Base-by-base conservation (phyloP, 2,797 vertebrate genomes). In the Cichlasoma orientale region DNA sequence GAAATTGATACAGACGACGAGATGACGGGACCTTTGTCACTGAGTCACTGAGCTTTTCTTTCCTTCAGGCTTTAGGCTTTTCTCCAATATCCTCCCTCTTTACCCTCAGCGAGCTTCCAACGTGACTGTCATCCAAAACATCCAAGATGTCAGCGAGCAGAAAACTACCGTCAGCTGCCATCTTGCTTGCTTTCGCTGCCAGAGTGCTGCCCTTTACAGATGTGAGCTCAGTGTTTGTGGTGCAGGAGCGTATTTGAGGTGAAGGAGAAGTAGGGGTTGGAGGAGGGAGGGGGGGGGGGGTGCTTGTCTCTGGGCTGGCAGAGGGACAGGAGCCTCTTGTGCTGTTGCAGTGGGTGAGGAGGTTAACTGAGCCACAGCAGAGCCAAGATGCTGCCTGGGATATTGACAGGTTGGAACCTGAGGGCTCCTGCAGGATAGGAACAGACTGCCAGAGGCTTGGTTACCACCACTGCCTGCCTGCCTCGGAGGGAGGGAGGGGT, bases 351-450 rank as follows among this genome's bases (percentile, higher is more conserved):
- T 74, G 84, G 90, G 92, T 90, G 92, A 94, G 89, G 91, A 95
- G 94, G 95, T 95, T 95, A 96, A 95, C 93, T 83, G 92, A 94
- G 93, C 89, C 90, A 73, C 91, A 85, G 93, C 91, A 88, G 90
- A 92, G 93, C 90, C 80, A 83, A 87, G 90, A 85, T 58, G 83
- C 89, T 92, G 88, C 85, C 91, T 90, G 93, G 88, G 90, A 95
- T 96, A 96, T 96, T 96, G 95, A 96, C 95, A 95, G 95, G 92
- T 95, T 95, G 94, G 93, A 94, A 96, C 95, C 95, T 87, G 94
- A 94, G 95, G 96, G 96, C 94, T 94, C 92, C 95, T 96, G 94
- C 94, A 96, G 95, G 96, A 96, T 94, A 95, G 95, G 93, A 96
- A 93, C 95, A 95, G 92, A 94, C 89, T 90, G 96, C 95, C 95